phyloP scores from a whole-genome alignment of 2,113 vertebrate species.

The Cyanistes caeruleus region DNA sequence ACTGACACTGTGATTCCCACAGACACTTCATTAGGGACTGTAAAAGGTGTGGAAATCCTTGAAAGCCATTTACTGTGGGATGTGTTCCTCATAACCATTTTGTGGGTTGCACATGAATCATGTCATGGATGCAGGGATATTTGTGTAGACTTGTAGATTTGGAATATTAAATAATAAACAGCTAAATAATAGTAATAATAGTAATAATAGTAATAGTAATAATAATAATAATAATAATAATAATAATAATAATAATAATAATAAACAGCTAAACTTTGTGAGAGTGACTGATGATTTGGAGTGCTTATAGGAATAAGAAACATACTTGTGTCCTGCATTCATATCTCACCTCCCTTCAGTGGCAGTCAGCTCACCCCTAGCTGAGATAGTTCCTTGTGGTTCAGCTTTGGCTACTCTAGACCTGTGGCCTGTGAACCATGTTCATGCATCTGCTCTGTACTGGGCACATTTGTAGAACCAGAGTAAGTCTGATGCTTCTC shows the following conservation, averaged over 20 bases:
- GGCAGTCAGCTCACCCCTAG: rapidly evolving
- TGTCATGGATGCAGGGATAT: background rate
- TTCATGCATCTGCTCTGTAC: background rate
- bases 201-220: too few species aligned
- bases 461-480: background rate
- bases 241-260: too few species aligned
- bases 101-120: background rate
- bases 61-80: background rate
- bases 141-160: rapidly evolving
- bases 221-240: too few species aligned
- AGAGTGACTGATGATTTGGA: background rate
- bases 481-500: background rate
- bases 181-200: too few species aligned
- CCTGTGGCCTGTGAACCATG: background rate
- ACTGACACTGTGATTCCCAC: background rate
- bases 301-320: background rate
- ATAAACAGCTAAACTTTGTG: background rate
- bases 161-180: too few species aligned
- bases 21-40: background rate
- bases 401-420: background rate
- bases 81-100: background rate
- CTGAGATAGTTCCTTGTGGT: background rate
- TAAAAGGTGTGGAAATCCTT: background rate
- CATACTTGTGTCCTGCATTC: background rate
- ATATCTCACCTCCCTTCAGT: background rate